Percentiles rank a stretch among this genome's conserved stretches.
phyloP scores from a whole-genome alignment of 2,797 vertebrate genomes.

The Mallotus villosus region DNA sequence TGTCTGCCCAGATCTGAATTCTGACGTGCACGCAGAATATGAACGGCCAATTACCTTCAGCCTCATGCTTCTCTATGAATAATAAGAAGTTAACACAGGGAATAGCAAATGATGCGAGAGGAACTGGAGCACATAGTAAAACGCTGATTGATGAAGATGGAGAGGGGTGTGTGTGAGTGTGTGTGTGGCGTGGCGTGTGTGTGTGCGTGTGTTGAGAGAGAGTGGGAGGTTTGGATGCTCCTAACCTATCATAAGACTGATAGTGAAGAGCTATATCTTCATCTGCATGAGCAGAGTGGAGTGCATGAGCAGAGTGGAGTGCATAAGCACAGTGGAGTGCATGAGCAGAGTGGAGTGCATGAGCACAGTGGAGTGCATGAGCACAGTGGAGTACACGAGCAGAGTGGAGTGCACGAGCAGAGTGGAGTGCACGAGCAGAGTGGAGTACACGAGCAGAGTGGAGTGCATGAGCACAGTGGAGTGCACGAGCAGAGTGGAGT shows the following conservation, averaged over 20 bases:
- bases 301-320: too few relatives aligned
- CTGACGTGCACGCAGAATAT: constrained; percentile 29
- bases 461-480: too few relatives aligned
- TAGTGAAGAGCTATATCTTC: too few relatives aligned
- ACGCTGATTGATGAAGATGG: constrained; percentile 22
- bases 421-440: too few relatives aligned
- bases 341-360: too few relatives aligned
- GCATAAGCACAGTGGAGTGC: too few relatives aligned
- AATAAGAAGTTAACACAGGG: constrained; percentile 38
- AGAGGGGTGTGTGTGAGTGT: constrained; percentile 10
- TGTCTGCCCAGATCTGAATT: constrained; percentile 12
- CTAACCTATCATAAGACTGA: not conserved
- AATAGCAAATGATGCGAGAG: constrained; percentile 34
- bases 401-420: too few relatives aligned
- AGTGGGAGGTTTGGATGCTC: not conserved
- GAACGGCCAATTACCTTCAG: constrained; percentile 23
- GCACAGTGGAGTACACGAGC: too few relatives aligned
- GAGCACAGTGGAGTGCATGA: too few relatives aligned
- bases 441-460: too few relatives aligned
- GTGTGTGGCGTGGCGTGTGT: constrained; percentile 2
- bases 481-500: too few relatives aligned
- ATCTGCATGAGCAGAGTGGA: too few relatives aligned
- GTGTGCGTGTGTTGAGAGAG: not conserved
- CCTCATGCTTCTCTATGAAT: constrained; percentile 32
- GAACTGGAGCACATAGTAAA: constrained; percentile 7